A percentile compares a stretch with the other conserved stretches of the same genome.
phyloP scores from a whole-genome alignment of 1,140 invertebrate species.

The Amyelois transitella region DNA sequence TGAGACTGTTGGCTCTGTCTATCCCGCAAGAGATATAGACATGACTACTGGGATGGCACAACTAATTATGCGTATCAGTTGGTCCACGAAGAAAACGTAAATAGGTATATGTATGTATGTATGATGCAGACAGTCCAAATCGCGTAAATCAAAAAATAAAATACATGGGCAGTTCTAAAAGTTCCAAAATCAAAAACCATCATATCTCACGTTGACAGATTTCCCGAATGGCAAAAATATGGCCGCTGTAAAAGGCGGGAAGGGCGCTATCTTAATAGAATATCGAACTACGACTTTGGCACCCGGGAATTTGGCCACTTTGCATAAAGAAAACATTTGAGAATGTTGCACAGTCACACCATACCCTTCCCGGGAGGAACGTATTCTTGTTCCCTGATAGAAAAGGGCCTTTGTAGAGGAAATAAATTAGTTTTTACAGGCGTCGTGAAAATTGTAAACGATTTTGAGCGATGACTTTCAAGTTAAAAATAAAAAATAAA shows the following conservation, averaged over 20 bases:
- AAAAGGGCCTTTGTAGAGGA: constrained; percentile 2
- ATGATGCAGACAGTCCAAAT: too few relatives aligned
- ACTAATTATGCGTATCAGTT: too few relatives aligned
- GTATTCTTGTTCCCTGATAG: neutral
- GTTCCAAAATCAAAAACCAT: constrained; percentile 1
- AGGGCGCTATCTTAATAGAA: constrained; percentile 63
- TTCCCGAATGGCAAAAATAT: constrained; percentile 48
- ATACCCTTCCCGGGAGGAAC: neutral
- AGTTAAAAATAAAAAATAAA: too few relatives aligned
- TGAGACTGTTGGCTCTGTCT: too few relatives aligned
- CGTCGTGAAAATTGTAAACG: neutral
- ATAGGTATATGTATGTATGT: too few relatives aligned
- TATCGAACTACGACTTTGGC: constrained; percentile 27
- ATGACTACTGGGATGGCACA: too few relatives aligned
- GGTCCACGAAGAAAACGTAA: too few relatives aligned
- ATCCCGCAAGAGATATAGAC: too few relatives aligned
- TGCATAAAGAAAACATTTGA: constrained; percentile 24
- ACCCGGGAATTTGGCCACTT: constrained; percentile 14
- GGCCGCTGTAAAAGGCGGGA: constrained; percentile 35
- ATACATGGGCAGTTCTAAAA: constrained; percentile 11
- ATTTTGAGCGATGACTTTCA: neutral
- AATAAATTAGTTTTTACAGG: neutral
- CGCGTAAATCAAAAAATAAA: neutral
- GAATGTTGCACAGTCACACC: neutral
- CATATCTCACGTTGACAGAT: constrained; percentile 47